These are phyloP conservation scores for Drosophila guanche DNA, from an alignment of 1,140 invertebrate species.

Conservation along the genomic window DNA sequence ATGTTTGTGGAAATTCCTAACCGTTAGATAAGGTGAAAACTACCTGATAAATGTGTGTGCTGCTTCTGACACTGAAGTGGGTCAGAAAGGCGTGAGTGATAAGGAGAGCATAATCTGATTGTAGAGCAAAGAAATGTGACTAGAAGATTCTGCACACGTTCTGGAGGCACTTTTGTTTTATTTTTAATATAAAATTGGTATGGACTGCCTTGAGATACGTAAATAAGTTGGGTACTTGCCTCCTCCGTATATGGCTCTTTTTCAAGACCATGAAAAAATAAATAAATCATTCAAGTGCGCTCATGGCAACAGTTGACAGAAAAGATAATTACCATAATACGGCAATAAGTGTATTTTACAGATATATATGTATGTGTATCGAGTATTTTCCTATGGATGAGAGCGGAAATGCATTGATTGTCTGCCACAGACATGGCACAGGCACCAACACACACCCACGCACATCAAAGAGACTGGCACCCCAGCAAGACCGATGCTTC, in stretches of 20 bases:
- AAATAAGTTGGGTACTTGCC: conserved; percentile 22
- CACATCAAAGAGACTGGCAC: conserved; percentile 22
- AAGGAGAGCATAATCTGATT: background rate
- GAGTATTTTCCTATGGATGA: conserved; percentile 23
- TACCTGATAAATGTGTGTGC: conserved; percentile 24
- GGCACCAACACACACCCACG: conserved; percentile 52
- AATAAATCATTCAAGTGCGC: conserved; percentile 53
- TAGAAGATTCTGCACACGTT: background rate
- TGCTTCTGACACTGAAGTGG: conserved; percentile 6
- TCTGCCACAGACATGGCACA: conserved; percentile 33
- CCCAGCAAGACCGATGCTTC: conserved; percentile 16
- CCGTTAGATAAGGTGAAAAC: conserved; percentile 21
- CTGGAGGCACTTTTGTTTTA: background rate
- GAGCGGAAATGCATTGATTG: conserved; percentile 77
- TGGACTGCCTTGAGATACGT: no score
- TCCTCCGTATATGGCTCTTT: conserved; percentile 37
- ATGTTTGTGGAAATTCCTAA: conserved; percentile 24
- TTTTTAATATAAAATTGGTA: no score
- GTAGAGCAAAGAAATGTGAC: conserved; percentile 4
- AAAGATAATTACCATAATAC: conserved; percentile 59
- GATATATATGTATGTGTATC: conserved; percentile 4
- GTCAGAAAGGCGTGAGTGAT: conserved; percentile 30
- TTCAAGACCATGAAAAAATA: conserved; percentile 19
- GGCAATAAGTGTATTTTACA: conserved; percentile 22
- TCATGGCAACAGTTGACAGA: conserved; percentile 56